A percentile compares a stretch with the other conserved stretches of the same genome.
Evolutionary conservation across 2,113 vertebrate genomes (phyloP).

Genomic region (Nycticebus coucang): DNA sequence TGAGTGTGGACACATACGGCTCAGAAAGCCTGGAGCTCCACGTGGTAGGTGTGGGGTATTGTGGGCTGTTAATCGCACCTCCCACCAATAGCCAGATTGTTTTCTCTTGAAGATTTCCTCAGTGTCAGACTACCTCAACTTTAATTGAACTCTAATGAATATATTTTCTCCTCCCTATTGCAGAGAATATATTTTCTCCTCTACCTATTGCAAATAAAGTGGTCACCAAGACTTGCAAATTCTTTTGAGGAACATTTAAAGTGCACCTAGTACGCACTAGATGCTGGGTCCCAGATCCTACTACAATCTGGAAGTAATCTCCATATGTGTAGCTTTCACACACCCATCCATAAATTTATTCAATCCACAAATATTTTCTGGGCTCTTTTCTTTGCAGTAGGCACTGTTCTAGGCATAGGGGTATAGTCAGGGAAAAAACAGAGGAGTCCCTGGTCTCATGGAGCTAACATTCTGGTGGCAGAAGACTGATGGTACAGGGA

Average conservation of each 20-base stretch:
- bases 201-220: not conserved
- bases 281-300: not conserved
- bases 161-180: not conserved
- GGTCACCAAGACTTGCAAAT: not conserved
- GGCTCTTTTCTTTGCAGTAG: not conserved
- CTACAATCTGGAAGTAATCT: not conserved
- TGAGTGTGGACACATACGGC: not conserved
- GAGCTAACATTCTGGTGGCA: not conserved
- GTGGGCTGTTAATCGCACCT: not conserved
- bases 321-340: not conserved
- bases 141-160: not conserved
- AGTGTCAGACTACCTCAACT: not conserved
- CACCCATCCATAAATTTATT: not conserved
- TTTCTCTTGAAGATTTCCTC: constrained; percentile 32
- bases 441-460: not conserved
- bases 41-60: not conserved
- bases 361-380: not conserved
- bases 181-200: not conserved
- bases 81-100: not conserved
- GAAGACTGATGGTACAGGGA: not conserved
- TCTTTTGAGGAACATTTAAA: not conserved
- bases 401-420: not conserved
- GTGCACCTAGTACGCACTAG: not conserved
- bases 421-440: not conserved
- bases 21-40: not conserved